Evolutionary conservation across 2,888 invertebrate genomes (phyloP).

Genomic region (Pardosa pseudoannulata): DNA sequence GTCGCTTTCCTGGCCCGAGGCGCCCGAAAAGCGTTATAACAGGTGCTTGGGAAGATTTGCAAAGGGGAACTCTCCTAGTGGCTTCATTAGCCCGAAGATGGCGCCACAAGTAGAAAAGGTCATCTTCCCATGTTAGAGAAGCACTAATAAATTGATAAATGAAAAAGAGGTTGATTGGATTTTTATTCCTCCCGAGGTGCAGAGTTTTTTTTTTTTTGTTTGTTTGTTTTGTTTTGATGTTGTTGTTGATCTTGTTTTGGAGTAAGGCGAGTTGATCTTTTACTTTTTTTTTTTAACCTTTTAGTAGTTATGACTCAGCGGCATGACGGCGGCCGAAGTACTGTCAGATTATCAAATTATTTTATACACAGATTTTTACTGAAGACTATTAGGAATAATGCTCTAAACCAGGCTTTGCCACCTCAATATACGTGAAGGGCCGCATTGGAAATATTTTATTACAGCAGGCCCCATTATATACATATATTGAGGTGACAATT

Average conservation of each 20-base stretch:
- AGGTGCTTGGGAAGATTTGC: slow-evolving; percentile 55
- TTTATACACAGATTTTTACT: too few relatives aligned
- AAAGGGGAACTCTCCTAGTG: not conserved
- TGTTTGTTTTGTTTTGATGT: too few relatives aligned
- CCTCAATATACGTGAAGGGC: too few relatives aligned
- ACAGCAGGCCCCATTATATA: too few relatives aligned
- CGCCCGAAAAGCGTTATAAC: slow-evolving; percentile 18
- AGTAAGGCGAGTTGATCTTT: slow-evolving; percentile 30
- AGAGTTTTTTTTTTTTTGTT: too few relatives aligned
- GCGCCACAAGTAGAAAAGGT: slow-evolving; percentile 39
- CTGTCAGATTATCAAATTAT: too few relatives aligned
- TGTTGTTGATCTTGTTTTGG: slow-evolving; percentile 12
- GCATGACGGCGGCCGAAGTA: not conserved
- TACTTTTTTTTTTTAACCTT: slow-evolving; percentile 21
- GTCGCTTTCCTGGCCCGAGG: slow-evolving; percentile 41
- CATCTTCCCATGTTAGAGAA: slow-evolving; percentile 54
- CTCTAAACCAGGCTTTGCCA: too few relatives aligned
- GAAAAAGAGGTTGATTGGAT: slow-evolving; percentile 66
- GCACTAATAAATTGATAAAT: slow-evolving; percentile 45
- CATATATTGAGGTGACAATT: too few relatives aligned
- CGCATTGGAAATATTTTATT: too few relatives aligned
- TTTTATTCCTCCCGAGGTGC: slow-evolving; percentile 20
- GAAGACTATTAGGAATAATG: too few relatives aligned
- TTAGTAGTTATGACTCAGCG: slow-evolving; percentile 26
- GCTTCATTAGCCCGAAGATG: slow-evolving; percentile 30